Conservation (phyloP, 2,797 vertebrate species). For the Rallus crepitans region DNA sequence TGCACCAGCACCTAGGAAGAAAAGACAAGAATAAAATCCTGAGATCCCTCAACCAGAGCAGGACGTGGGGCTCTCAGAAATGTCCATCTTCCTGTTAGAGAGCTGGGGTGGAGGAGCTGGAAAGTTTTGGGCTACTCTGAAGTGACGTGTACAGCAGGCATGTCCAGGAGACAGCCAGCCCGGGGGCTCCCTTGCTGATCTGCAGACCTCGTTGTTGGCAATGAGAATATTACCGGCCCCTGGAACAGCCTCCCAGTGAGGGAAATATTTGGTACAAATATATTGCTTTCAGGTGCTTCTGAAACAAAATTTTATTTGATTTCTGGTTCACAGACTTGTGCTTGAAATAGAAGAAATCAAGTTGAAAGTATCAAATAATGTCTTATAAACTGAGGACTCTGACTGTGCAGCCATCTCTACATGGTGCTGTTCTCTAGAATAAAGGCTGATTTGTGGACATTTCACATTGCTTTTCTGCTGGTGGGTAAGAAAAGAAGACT, state of each 20-base stretch:
- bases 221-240: neutral
- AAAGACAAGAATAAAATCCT: neutral
- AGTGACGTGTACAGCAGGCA: fast-evolving
- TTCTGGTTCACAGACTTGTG: conserved; percentile 17
- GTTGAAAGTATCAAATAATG: neutral
- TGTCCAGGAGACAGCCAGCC: neutral
- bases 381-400: neutral
- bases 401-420: neutral
- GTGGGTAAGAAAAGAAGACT: neutral
- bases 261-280: neutral
- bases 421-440: neutral
- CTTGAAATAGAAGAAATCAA: conserved; percentile 11
- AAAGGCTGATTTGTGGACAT: neutral
- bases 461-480: neutral
- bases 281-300: neutral
- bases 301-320: conserved; percentile 1
- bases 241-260: neutral
- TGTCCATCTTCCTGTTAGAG: neutral
- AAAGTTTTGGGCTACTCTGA: neutral
- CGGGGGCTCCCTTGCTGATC: neutral
- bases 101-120: neutral
- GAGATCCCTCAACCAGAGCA: neutral
- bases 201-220: neutral
- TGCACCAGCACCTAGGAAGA: too few relatives aligned
- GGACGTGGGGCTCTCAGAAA: neutral